Evolutionary conservation across 53 echinoderm and acorn worm genomes (phyloP).

Genomic region (Paracentrotus lividus): DNA sequence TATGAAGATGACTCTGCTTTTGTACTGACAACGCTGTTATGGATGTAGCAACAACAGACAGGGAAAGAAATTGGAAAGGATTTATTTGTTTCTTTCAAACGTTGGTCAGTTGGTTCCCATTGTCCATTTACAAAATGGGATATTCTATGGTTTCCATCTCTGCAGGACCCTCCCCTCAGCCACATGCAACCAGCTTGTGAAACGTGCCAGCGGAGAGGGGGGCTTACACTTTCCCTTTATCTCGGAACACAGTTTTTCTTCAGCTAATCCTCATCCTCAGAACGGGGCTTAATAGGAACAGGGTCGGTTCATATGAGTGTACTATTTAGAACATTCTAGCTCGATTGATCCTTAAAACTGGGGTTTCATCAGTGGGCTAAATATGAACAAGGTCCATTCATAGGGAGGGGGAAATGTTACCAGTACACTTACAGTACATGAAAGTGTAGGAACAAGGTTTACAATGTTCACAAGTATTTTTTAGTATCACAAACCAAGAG

Average conservation of each 20-base stretch:
- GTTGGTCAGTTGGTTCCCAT: not conserved
- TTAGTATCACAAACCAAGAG: too few species aligned
- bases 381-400: too few species aligned
- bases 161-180: not conserved
- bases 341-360: too few species aligned
- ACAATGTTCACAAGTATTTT: too few species aligned
- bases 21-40: not conserved
- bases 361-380: too few species aligned
- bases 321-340: not conserved
- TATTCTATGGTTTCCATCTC: slow-evolving; percentile 28
- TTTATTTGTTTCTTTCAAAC: not conserved
- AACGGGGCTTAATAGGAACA: not conserved
- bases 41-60: not conserved
- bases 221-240: slow-evolving; percentile 42
- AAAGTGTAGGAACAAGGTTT: too few species aligned
- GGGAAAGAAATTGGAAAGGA: not conserved
- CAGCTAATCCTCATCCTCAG: slow-evolving; percentile 21
- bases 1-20: slow-evolving; percentile 26
- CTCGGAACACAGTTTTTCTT: slow-evolving; percentile 13
- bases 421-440: too few species aligned
- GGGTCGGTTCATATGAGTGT: not conserved
- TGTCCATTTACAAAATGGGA: not conserved
- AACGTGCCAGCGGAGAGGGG: not conserved
- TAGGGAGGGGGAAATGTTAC: too few species aligned
- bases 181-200: not conserved